Percentiles rank a stretch among this genome's conserved stretches.
phyloP scores from a whole-genome alignment of 2,797 vertebrate species.

The Poeciliopsis infans region DNA sequence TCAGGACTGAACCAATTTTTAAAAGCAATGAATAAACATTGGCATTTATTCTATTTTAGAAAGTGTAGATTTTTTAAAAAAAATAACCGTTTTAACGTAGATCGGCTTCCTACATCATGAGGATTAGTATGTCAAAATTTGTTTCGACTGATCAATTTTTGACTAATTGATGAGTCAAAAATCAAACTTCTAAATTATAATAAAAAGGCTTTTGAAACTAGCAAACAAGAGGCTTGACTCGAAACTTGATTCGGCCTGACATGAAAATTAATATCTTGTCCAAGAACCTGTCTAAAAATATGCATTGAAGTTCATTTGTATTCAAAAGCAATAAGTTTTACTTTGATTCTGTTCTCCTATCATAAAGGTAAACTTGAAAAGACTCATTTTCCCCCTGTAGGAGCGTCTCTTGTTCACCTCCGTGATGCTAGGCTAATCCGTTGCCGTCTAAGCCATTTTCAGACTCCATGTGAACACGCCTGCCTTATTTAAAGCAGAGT shows the following conservation, averaged over 20 bases:
- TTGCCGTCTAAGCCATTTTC: neutral
- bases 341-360: neutral
- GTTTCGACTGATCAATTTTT: no score
- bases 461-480: neutral
- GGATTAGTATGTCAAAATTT: no score
- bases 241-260: neutral
- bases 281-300: neutral
- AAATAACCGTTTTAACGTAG: no score
- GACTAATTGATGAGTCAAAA: neutral
- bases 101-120: no score
- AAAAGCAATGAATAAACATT: neutral
- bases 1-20: neutral
- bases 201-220: neutral
- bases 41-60: neutral
- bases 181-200: neutral
- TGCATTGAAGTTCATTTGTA: neutral
- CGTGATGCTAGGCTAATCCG: neutral
- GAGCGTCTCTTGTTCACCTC: neutral
- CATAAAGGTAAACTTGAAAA: neutral
- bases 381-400: neutral
- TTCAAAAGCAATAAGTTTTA: neutral
- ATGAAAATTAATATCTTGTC: neutral
- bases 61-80: neutral
- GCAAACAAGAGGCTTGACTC: neutral
- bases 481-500: neutral